Percentiles rank a stretch among this genome's conserved stretches.
These are phyloP conservation scores for Enteromius thamalakanensis DNA, from an alignment of 2,797 vertebrate genomes.

Conservation along the genomic window DNA sequence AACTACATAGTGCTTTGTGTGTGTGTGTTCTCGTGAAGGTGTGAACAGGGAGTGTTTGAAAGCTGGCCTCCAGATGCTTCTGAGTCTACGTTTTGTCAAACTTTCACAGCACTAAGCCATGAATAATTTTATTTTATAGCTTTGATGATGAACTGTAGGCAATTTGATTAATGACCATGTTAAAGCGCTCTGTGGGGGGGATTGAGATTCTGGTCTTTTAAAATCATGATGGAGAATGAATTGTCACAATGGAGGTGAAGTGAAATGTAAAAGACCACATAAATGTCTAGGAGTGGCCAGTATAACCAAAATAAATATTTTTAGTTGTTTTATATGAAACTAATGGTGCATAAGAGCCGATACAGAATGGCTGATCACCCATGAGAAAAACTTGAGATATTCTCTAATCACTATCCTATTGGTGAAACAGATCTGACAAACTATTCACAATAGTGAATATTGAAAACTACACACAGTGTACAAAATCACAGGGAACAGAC, in stretches of 20 bases:
- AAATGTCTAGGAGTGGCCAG: background rate
- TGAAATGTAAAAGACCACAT: background rate
- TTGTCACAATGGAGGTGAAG: constrained; percentile 11
- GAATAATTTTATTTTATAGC: constrained; percentile 14
- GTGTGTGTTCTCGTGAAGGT: constrained; percentile 8
- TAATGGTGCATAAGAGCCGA: background rate
- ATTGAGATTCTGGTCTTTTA: constrained; percentile 16
- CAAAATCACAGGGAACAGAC: background rate
- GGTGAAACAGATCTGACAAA: background rate
- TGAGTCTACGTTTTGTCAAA: constrained; percentile 22
- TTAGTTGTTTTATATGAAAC: background rate
- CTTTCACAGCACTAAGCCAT: constrained; percentile 24
- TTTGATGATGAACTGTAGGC: constrained; percentile 21
- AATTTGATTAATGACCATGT: constrained; percentile 41
- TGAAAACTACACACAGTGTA: background rate
- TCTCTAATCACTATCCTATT: background rate
- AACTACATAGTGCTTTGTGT: background rate
- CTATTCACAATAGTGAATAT: background rate
- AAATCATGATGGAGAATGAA: constrained; percentile 20
- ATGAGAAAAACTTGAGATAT: background rate
- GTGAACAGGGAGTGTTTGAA: background rate
- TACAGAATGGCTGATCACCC: background rate
- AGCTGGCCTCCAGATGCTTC: constrained; percentile 23
- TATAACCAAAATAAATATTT: background rate
- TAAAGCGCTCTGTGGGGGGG: constrained; percentile 19